phyloP scores from a whole-genome alignment of 64 coral and sea anemone species.

The Trachythela sp. region DNA sequence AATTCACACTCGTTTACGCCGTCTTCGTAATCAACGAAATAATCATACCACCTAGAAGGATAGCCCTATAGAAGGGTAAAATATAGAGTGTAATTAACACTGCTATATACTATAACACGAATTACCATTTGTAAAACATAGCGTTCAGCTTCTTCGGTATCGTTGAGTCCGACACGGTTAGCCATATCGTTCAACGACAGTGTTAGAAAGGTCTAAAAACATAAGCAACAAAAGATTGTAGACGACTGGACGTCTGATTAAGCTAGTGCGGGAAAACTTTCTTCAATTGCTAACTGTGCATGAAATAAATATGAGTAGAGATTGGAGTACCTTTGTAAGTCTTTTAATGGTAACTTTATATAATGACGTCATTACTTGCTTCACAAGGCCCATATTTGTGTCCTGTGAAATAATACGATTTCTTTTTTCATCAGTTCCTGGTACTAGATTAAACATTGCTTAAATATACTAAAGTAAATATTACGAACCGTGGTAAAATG shows the following conservation, averaged over 20 bases:
- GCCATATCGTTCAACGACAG: constrained; percentile 87
- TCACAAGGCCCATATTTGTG: constrained; percentile 86
- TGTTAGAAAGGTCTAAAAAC: constrained; percentile 81
- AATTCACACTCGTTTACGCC: too few species aligned
- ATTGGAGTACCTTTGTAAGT: constrained; percentile 76
- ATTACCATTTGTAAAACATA: constrained; percentile 92
- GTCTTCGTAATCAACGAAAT: too few species aligned
- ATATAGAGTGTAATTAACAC: too few species aligned
- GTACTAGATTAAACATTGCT: not conserved
- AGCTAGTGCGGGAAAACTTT: too few species aligned
- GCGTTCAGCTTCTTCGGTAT: constrained; percentile 89
- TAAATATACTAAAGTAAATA: not conserved
- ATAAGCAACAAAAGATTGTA: not conserved
- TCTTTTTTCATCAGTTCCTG: not conserved
- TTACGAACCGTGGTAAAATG: constrained; percentile 68
- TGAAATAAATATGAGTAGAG: not conserved
- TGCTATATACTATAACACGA: too few species aligned
- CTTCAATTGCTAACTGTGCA: not conserved
- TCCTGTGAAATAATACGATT: constrained; percentile 48
- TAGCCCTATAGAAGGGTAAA: too few species aligned
- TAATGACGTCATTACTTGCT: constrained; percentile 92
- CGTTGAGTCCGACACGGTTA: constrained; percentile 86
- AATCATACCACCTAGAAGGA: too few species aligned
- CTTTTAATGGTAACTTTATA: constrained; percentile 90
- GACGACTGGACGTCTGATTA: too few species aligned